phyloP scores from a whole-genome alignment of 2,888 invertebrate species.

The Acleris emargana region DNA sequence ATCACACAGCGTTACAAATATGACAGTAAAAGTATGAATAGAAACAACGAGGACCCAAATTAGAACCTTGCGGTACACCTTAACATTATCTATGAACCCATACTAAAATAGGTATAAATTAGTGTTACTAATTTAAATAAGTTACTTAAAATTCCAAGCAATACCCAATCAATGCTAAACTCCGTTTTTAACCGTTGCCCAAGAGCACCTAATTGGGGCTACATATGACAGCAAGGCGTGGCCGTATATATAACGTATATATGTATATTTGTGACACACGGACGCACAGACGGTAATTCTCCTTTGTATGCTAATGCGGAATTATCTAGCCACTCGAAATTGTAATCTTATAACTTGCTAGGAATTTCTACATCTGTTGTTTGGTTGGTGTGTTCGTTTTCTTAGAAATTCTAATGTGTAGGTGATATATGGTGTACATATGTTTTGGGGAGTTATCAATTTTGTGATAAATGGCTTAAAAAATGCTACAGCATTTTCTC shows the following conservation, averaged over 20 bases:
- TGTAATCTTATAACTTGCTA: constrained; percentile 80
- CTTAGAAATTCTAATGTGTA: constrained; percentile 12
- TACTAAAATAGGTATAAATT: neutral
- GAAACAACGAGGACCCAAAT: no score
- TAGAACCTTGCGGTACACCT: no score
- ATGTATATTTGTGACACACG: constrained; percentile 68
- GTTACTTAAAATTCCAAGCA: constrained; percentile 1
- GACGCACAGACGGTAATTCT: constrained; percentile 78
- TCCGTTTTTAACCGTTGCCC: constrained; percentile 26
- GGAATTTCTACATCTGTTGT: constrained; percentile 82
- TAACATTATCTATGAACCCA: no score
- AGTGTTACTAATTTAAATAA: neutral
- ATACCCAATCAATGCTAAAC: constrained; percentile 10
- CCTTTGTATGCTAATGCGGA: constrained; percentile 83
- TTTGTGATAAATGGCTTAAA: no score
- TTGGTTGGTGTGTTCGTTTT: constrained; percentile 47
- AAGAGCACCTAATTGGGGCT: constrained; percentile 73
- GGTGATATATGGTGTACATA: no score
- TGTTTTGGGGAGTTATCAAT: no score
- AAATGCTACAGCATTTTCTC: no score
- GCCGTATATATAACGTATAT: constrained; percentile 61
- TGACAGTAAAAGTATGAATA: no score
- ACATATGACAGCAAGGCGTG: constrained; percentile 81
- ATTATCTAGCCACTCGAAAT: constrained; percentile 82
- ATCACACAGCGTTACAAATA: no score